Conservation (phyloP, 2,113 vertebrate genomes). For the Tetrao urogallus region DNA sequence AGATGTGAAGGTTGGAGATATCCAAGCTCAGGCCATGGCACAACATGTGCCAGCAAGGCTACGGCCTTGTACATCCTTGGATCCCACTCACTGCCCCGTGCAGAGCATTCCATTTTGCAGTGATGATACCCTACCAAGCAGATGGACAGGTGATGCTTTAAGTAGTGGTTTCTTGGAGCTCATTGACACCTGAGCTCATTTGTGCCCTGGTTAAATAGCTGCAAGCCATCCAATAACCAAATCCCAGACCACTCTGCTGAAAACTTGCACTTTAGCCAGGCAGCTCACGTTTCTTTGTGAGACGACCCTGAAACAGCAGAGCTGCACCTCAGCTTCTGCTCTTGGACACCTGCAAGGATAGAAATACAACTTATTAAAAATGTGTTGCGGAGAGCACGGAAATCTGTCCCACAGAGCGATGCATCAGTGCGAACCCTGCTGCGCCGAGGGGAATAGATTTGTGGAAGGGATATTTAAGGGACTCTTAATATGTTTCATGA, state of each 20-base stretch:
- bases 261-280: neutral
- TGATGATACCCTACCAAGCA: neutral
- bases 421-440: rapidly evolving
- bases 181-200: neutral
- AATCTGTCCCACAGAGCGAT: neutral
- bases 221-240: neutral
- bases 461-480: neutral
- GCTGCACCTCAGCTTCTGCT: neutral
- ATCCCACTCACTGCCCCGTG: rapidly evolving
- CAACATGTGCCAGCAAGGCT: neutral
- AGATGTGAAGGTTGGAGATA: neutral
- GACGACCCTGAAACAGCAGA: neutral
- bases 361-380: neutral
- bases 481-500: neutral
- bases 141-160: neutral
- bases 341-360: neutral
- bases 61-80: neutral
- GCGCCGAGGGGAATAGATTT: neutral
- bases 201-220: neutral
- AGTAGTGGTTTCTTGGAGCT: neutral
- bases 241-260: neutral
- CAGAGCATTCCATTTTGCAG: neutral
- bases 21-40: neutral
- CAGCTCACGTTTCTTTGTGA: neutral
- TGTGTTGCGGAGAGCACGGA: neutral